A percentile compares a stretch with the other conserved stretches of the same genome.
Conservation (phyloP, 2,797 vertebrate genomes). For the Takifugu ocellatus region DNA sequence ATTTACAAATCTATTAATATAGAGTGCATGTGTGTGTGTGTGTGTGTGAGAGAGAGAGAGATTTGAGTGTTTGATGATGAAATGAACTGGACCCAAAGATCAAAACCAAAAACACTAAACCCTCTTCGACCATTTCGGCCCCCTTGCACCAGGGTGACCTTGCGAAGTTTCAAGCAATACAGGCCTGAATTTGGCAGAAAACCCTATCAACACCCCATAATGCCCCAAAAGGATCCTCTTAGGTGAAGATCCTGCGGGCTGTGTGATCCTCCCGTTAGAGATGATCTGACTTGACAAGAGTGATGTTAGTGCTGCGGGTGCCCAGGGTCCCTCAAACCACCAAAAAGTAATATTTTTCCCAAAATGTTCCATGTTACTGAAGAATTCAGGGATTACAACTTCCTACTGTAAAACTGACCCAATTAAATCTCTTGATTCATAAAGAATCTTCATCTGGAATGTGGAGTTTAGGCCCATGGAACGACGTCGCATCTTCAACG, state of each 20-base stretch:
- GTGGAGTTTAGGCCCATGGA: no score
- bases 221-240: slow-evolving; percentile 22
- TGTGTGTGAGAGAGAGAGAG: not conserved
- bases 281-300: no score
- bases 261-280: not conserved
- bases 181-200: slow-evolving; percentile 20
- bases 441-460: no score
- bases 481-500: no score
- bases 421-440: no score
- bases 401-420: no score
- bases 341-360: slow-evolving; percentile 44
- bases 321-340: slow-evolving; percentile 16
- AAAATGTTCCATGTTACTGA: slow-evolving; percentile 36
- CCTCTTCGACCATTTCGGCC: slow-evolving; percentile 22
- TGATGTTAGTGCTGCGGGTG: no score
- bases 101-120: slow-evolving; percentile 1
- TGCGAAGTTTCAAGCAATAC: slow-evolving; percentile 25
- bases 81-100: no score
- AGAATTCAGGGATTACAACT: no score
- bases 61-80: no score
- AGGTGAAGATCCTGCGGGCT: slow-evolving; percentile 32
- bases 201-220: slow-evolving; percentile 31
- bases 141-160: slow-evolving; percentile 38
- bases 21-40: not conserved
- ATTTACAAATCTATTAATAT: not conserved